These are phyloP conservation scores for Dysmachus trigonus DNA, from an alignment of 2,888 invertebrate species.

Conservation along the genomic window DNA sequence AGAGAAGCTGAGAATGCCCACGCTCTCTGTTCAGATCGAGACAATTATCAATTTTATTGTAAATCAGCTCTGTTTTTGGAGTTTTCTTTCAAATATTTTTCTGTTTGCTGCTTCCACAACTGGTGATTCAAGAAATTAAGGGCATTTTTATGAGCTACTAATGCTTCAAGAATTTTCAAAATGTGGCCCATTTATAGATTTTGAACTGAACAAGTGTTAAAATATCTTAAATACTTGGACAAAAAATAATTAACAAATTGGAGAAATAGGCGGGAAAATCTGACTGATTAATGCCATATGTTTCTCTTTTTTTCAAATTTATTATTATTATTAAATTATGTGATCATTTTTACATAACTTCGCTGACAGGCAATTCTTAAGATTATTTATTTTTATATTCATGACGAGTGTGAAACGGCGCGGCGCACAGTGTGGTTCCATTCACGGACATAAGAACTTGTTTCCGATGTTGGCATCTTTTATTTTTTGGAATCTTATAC, in stretches of 20 bases:
- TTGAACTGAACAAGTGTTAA: neutral
- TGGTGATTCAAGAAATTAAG: neutral
- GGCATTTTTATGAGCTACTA: neutral
- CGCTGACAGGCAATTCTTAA: too few species aligned
- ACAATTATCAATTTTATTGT: neutral
- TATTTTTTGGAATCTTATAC: too few species aligned
- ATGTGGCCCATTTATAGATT: neutral
- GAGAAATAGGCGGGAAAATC: neutral
- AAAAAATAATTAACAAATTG: neutral
- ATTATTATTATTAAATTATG: too few species aligned
- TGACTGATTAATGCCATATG: neutral
- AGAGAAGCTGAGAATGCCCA: neutral
- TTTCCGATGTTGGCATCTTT: too few species aligned
- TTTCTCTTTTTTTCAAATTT: too few species aligned
- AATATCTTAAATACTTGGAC: neutral
- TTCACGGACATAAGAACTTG: too few species aligned
- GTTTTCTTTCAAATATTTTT: neutral
- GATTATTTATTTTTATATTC: too few species aligned
- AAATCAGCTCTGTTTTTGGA: neutral
- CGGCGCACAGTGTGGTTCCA: too few species aligned
- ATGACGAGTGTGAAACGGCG: too few species aligned
- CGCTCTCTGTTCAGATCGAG: neutral
- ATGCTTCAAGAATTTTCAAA: neutral
- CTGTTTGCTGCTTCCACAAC: neutral
- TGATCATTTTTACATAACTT: too few species aligned